These are phyloP conservation scores for Micoletzkya japonica DNA, from an alignment of 2,888 invertebrate species.

Conservation along the genomic window DNA sequence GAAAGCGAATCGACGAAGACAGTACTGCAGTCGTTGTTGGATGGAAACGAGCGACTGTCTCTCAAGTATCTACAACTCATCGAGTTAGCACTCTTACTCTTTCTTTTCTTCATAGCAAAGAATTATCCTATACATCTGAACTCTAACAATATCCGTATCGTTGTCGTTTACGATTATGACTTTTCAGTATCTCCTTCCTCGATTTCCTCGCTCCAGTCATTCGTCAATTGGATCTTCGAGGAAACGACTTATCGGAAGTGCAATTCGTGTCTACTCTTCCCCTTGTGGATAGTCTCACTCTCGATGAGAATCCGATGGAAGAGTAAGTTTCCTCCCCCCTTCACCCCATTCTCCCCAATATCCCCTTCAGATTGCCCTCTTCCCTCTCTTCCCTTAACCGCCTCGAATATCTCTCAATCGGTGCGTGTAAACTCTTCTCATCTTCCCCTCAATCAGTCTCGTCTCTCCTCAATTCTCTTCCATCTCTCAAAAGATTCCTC, in stretches of 20 bases:
- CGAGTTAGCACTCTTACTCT: no score
- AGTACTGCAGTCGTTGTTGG: conserved; percentile 6
- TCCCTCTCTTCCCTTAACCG: conserved; percentile 3
- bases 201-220: conserved; percentile 41
- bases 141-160: not conserved
- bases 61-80: conserved; percentile 5
- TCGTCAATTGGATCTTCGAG: conserved; percentile 32
- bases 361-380: not conserved
- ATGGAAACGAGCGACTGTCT: conserved; percentile 13
- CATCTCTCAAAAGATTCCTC: conserved; percentile 20
- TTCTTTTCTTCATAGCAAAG: not conserved
- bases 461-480: not conserved
- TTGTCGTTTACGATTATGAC: not conserved
- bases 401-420: conserved; percentile 17
- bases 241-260: conserved; percentile 35
- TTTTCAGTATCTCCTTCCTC: conserved; percentile 37
- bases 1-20: not conserved
- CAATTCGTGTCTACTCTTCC: not conserved
- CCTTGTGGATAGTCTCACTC: conserved; percentile 2
- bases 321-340: not conserved
- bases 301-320: conserved; percentile 24
- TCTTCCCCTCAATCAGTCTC: not conserved
- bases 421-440: not conserved
- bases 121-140: not conserved
- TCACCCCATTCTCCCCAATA: not conserved